Evolutionary conservation across 37 sponge, comb jelly and placozoan genomes (phyloP).

Genomic region (Aplysina aerophoba): DNA sequence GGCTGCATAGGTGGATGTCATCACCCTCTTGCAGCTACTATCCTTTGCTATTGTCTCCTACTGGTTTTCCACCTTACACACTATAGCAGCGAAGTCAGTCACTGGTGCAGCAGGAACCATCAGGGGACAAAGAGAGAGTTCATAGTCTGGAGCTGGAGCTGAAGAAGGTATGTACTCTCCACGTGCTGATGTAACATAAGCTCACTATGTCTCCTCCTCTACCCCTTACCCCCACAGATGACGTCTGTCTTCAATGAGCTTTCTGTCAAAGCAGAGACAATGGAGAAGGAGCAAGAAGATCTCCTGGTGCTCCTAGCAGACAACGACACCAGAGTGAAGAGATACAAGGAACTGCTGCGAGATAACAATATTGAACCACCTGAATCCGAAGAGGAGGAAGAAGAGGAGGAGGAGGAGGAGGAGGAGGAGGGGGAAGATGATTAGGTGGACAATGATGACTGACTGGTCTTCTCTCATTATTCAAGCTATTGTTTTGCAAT

Average conservation of each 20-base stretch:
- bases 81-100: too few relatives aligned
- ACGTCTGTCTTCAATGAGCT: constrained; percentile 17
- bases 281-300: constrained; percentile 90
- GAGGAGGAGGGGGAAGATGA: constrained; percentile 43
- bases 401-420: constrained; percentile 61
- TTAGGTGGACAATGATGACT: neutral
- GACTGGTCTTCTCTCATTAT: neutral
- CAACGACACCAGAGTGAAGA: constrained; percentile 58
- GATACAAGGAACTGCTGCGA: constrained; percentile 56
- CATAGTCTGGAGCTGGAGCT: neutral
- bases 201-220: too few relatives aligned
- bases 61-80: too few relatives aligned
- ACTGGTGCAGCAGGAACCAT: neutral
- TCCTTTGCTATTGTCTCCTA: too few relatives aligned
- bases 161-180: neutral
- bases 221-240: neutral
- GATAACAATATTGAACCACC: constrained; percentile 54
- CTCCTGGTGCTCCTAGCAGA: constrained; percentile 84
- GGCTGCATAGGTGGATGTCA: too few relatives aligned
- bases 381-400: constrained; percentile 55
- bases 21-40: too few relatives aligned
- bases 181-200: too few relatives aligned
- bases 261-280: constrained; percentile 36
- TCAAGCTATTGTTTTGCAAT: neutral
- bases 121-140: neutral